Base-by-base conservation (phyloP, 2,113 vertebrate genomes). In the Rutilus rutilus region DNA sequence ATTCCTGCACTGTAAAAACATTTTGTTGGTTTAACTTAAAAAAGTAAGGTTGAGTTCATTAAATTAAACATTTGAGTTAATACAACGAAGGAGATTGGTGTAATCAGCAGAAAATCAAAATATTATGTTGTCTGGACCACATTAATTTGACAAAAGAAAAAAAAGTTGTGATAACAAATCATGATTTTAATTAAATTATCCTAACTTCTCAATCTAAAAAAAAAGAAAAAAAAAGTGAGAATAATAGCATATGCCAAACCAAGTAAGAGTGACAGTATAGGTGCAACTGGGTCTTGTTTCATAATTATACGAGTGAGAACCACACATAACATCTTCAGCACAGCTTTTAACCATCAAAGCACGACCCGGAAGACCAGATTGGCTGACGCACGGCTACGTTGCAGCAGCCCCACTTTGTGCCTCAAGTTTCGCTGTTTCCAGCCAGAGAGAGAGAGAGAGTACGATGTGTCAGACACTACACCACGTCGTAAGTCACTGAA, bases 371-470 rank as follows among this genome's bases (percentile, higher is more conserved):
- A 93, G 91, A 90, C 86, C 47, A 78, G 88, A 84, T 86, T 86
- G 90, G 89, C 90, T 93, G 93, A 93, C 91, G 90, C 91, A 87
- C 88, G 87, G 52, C 92, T 93, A 93, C 92, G 93, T 93, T 87
- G 85, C 85, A 90, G 82, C 71, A 77, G 87, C 86, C 23, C 85
- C 86, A 74, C 50, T 57, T 89, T 88, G 86, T 90, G 90, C 77
- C 88, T 90, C 25, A 93, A 93, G 89, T 92, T 93, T 86, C 45
- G n/a, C 59, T 21, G 85, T 60, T 82, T 50, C 57, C 64, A 85
- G 33, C 3, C n/a, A 27, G 39, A 52, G 62, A 85, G 33, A 27
- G 39, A 79, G 8, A 73, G 21, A 79, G 65, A 54, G 17, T 27
- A 54, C 21, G 85, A 84, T 6, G 60, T 59, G 82, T 73, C 74